A percentile compares a stretch with the other conserved stretches of the same genome.
These are phyloP conservation scores for Sphecodes monilicornis DNA, from an alignment of 2,888 invertebrate genomes.

Conservation along the genomic window DNA sequence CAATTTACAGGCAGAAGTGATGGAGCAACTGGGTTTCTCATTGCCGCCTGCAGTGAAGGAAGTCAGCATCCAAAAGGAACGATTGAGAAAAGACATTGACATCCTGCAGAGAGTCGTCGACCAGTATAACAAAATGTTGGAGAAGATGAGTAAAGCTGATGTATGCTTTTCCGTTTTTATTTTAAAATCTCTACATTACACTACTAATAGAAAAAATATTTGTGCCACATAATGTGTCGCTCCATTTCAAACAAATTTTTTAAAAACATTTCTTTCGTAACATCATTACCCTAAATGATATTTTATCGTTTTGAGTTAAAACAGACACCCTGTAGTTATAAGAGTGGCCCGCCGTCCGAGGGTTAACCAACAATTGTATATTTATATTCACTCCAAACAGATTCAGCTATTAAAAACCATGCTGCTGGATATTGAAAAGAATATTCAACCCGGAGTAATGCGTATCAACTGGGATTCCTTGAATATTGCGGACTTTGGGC, in stretches of 20 bases:
- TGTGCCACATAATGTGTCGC: too few species aligned
- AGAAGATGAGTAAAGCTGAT: slow-evolving; percentile 90
- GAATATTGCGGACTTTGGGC: slow-evolving; percentile 91
- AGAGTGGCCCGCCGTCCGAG: too few species aligned
- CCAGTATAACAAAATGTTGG: slow-evolving; percentile 88
- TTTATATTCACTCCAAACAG: slow-evolving; percentile 14
- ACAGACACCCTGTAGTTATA: too few species aligned
- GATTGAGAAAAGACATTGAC: slow-evolving; percentile 89
- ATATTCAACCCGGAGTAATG: slow-evolving; percentile 92
- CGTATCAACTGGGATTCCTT: slow-evolving; percentile 95
- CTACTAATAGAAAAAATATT: too few species aligned
- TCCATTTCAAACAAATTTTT: too few species aligned
- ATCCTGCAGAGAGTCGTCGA: slow-evolving; percentile 87
- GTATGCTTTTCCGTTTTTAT: slow-evolving; percentile 79
- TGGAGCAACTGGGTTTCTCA: slow-evolving; percentile 89
- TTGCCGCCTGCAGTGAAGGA: slow-evolving; percentile 86
- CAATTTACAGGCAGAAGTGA: slow-evolving; percentile 86
- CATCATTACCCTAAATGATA: too few species aligned
- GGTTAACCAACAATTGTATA: background rate
- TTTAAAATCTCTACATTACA: too few species aligned
- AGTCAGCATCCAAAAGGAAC: slow-evolving; percentile 87
- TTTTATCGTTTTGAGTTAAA: too few species aligned
- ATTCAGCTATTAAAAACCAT: slow-evolving; percentile 88
- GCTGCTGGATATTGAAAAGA: slow-evolving; percentile 89
- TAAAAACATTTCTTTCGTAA: too few species aligned